Base-by-base conservation (phyloP, 2,113 vertebrate genomes). In the Pituophis catenifer region DNA sequence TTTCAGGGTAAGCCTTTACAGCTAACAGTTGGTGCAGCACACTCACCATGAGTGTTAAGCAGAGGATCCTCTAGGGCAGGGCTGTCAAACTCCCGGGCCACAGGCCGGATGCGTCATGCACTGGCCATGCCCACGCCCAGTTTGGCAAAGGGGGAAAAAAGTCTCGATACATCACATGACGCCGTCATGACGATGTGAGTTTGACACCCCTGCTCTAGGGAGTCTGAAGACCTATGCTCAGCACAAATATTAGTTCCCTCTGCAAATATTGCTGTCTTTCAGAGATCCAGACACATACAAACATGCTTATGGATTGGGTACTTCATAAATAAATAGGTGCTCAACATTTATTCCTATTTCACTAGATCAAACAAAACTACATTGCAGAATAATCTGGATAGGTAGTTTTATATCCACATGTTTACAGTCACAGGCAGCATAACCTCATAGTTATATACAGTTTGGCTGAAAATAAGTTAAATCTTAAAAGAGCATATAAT, bases 331-430 rank as follows among this genome's bases (percentile, higher is more conserved):
- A 91, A 94, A 96, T 65, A 89, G 24, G 62, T 90, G 55, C 23
- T 90, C 91, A 91, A 57, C 89, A 65, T 91, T 0, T 10, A 0
- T 75, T 89, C 52, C 91, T 92, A 44, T 92, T 75, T 57, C 11
- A 55, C 29, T 75, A 92, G 48, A 94, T 55, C 50, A 93, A 92
- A 92, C 0, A 33, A 90, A 91, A 81, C 9, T 90, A 62, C 0
- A 0, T 26, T 90, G 87, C 90, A 94, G 38, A 90, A 50, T 70
- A 93, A 93, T 94, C 95, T 96, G 94, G 93, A 91, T 57, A 95
- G 59, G 90, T 3, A 93, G 75, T 75, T 94, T 8, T 91, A 44
- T 62, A 88, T 81, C 88, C 48, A 55, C 48, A 91, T n/a, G 11
- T 0, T n/a, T 81, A 86, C 96, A 95, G 89, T 75, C 70, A 50